Base-by-base conservation (phyloP, 2,113 vertebrate species). In the Coracopsis vasa region DNA sequence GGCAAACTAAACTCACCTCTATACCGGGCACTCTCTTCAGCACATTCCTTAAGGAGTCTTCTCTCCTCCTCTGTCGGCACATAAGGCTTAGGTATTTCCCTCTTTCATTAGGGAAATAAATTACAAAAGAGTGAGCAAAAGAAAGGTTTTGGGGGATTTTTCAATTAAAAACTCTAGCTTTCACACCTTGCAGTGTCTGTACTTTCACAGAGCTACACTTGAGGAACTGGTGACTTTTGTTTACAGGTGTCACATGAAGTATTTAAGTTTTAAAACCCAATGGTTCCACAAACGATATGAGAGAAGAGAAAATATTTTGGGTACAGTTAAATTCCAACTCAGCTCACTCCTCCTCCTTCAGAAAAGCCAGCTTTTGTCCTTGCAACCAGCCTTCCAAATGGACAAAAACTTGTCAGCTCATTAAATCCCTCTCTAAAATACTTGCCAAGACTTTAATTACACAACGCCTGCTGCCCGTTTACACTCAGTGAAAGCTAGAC, bases 31-130 rank as follows among this genome's bases (percentile, higher is more conserved):
- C 99, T 99, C 95, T 99, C 99, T 9, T 95, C 66, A 73, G 97
- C 98, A 95, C 99, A 99, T 91, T 99, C 99, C 85, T 42, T 97
- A 11, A 99, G 98, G 51, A 99, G 95, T 80, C 94, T 97, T 95
- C 67, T 98, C 97, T 99, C 99, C 27, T 99, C 99, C 16, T 99
- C 98, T 35, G 98, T 99, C 1, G 98, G 98, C 91, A 98, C 70
- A 58, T 99, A 99, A 50, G 97, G 93, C 39, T 80, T 71, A 24
- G 96, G 97, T 62, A 98, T 9, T 16, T 95, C 95, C 41, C 88
- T 91, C 99, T 99, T 97, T 82, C 44, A 69, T 66, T 42, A 71
- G 35, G 10, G 23, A 95, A 94, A 96, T 45, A 64, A 47, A 86
- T 45, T 50, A 62, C 33, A 62, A 28, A 80, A 84, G 11, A 86